phyloP scores from a whole-genome alignment of 2,888 invertebrate species.

The Parasteatoda lunata region DNA sequence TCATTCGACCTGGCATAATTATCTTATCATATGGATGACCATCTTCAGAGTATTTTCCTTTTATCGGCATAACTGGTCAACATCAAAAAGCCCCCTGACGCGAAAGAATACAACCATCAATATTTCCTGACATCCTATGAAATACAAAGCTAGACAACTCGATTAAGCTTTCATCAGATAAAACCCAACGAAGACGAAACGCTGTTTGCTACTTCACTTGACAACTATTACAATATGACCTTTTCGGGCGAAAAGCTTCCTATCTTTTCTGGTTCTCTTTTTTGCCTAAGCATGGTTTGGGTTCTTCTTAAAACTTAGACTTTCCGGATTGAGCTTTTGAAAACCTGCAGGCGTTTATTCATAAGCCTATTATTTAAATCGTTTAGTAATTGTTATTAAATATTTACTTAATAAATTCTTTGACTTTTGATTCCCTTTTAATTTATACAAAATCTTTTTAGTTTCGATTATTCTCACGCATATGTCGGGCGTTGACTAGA shows the following conservation, averaged over 20 bases:
- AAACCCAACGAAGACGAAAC: constrained; percentile 3
- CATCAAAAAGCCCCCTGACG: background rate
- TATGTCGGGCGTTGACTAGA: too few species aligned
- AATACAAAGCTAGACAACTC: constrained; percentile 3
- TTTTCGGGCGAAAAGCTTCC: background rate
- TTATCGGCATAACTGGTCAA: background rate
- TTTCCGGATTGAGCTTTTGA: too few species aligned
- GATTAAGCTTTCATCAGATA: constrained; percentile 5
- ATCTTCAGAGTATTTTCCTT: background rate
- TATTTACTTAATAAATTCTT: too few species aligned
- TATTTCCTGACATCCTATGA: background rate
- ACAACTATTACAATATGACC: background rate
- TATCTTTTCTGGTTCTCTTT: too few species aligned
- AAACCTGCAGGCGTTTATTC: too few species aligned
- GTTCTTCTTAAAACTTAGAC: too few species aligned
- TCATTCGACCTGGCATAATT: background rate
- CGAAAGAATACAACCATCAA: background rate
- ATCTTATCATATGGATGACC: background rate
- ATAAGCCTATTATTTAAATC: too few species aligned
- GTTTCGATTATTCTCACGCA: too few species aligned
- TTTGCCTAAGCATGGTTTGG: too few species aligned
- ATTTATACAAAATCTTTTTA: too few species aligned
- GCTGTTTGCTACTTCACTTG: background rate
- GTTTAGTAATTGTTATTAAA: too few species aligned
- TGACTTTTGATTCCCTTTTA: too few species aligned